A percentile compares a stretch with the other conserved stretches of the same genome.
phyloP scores from a whole-genome alignment of 2,888 invertebrate species.

The Amphipoea oculea region DNA sequence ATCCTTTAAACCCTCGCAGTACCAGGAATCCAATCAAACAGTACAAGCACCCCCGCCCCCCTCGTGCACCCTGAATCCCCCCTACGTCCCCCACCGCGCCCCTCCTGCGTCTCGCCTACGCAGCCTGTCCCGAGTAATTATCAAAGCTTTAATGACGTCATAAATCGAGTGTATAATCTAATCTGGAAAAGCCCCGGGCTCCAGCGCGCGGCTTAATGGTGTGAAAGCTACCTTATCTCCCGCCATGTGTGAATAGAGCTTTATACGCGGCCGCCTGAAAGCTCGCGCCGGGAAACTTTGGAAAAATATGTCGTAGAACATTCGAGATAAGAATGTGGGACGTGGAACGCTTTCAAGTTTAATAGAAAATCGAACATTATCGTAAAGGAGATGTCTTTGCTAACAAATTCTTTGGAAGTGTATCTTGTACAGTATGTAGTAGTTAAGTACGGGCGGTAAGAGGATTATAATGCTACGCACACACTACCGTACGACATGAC shows the following conservation, averaged over 20 bases:
- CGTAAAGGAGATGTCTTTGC: conserved; percentile 90
- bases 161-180: conserved; percentile 91
- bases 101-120: conserved; percentile 85
- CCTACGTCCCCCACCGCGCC: conserved; percentile 69
- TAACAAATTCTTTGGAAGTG: conserved; percentile 88
- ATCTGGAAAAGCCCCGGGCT: conserved; percentile 91
- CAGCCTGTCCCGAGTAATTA: conserved; percentile 91
- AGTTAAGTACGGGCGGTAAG: conserved; percentile 68
- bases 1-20: conserved; percentile 90
- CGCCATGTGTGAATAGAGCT: conserved; percentile 91
- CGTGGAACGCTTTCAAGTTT: conserved; percentile 90
- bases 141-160: conserved; percentile 91
- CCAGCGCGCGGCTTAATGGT: conserved; percentile 90
- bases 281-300: conserved; percentile 90
- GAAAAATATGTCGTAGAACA: conserved; percentile 90
- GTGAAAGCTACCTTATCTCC: conserved; percentile 91
- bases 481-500: conserved; percentile 46
- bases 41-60: conserved; percentile 85
- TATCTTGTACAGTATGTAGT: conserved; percentile 77
- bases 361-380: conserved; percentile 91
- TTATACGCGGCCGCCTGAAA: conserved; percentile 90
- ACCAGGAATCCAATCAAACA: conserved; percentile 91
- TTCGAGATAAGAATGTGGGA: conserved; percentile 90
- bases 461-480: conserved; percentile 65
- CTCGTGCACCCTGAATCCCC: conserved; percentile 60